Evolutionary conservation across 30 jellyfish, hydroid and myxozoan genomes (phyloP).

Genomic region (Chrysaora quinquecirrha): DNA sequence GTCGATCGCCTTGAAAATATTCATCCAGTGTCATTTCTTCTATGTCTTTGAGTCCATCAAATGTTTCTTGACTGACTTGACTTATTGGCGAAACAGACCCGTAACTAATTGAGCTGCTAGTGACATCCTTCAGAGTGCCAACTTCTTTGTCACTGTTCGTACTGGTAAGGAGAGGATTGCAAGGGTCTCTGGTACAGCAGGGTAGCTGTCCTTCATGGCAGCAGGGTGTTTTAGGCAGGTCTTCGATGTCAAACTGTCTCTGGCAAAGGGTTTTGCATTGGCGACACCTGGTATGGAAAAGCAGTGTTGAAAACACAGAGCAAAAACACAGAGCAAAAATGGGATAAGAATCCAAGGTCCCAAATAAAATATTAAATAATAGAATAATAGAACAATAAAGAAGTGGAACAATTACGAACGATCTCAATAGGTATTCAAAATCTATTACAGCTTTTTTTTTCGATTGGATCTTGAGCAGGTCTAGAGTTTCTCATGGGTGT

Average conservation of each 20-base stretch:
- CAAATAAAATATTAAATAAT: too few relatives aligned
- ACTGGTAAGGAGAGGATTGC: background rate
- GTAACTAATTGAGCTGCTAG: background rate
- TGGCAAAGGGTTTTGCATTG: slow-evolving; percentile 38
- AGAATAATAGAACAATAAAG: too few relatives aligned
- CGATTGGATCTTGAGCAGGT: too few relatives aligned
- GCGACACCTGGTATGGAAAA: slow-evolving; percentile 23
- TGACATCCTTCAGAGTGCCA: background rate
- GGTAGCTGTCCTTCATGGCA: too few relatives aligned
- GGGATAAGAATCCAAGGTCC: too few relatives aligned
- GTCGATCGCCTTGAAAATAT: slow-evolving; percentile 60
- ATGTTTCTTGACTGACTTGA: background rate
- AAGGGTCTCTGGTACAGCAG: too few relatives aligned
- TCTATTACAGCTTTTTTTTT: too few relatives aligned
- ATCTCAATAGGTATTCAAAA: too few relatives aligned
- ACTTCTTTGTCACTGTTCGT: background rate
- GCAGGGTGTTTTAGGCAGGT: background rate
- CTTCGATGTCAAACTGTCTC: slow-evolving; percentile 33
- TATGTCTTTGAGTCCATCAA: slow-evolving; percentile 46
- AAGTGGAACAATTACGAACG: too few relatives aligned
- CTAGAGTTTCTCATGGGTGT: too few relatives aligned
- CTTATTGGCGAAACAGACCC: slow-evolving; percentile 2
- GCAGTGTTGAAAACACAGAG: too few relatives aligned
- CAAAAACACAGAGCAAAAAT: too few relatives aligned
- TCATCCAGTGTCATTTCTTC: slow-evolving; percentile 57